Base-by-base conservation (phyloP, 2,113 vertebrate genomes). In the Australoheros scitulus region DNA sequence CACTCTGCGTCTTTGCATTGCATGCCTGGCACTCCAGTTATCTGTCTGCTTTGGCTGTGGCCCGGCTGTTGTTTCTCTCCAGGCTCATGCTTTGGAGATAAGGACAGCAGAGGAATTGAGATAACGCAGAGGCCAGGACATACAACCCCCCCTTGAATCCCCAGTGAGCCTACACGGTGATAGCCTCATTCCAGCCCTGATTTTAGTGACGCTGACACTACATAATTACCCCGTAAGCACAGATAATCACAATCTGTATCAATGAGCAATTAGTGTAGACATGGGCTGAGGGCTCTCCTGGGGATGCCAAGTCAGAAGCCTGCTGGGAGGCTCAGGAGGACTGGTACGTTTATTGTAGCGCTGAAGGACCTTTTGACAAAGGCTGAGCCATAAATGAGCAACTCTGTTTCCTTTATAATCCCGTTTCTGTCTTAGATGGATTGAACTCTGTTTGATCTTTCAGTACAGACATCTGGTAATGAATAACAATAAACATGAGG, bases 21-120 rank as follows among this genome's bases (percentile, higher is more conserved):
- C 92, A 94, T 89, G 94, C 82, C 82, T 92, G 91, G 92, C 85
- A 83, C 92, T 94, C 93, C 80, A 92, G 89, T 89, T 94, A 92
- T 92, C 92, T 88, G 83, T 91, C 83, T 94, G 88, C 92, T 92
- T 90, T 91, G 93, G 88, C 91, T 93, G 88, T 65, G 77, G 87
- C 83, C 59, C 14, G 77, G 47, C 90, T 93, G 91, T 93, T 94
- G 92, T 94, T 94, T 91, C 90, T 93, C 92, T 84, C 36, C 85
- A 77, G 88, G 89, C 92, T 94, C 93, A 93, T 83, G 91, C 91
- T 93, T 90, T 80, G 74, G 81, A 94, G 95, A 96, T 96, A 96
- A 95, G 91, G 82, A 87, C 80, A 58, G 77, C 38, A 92, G 91
- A 88, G 86, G 91, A 86, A 57, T 88, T 41, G 76, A 93, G 94